Evolutionary conservation across 2,888 invertebrate genomes (phyloP).

Genomic region (Parnassius mnemosyne): DNA sequence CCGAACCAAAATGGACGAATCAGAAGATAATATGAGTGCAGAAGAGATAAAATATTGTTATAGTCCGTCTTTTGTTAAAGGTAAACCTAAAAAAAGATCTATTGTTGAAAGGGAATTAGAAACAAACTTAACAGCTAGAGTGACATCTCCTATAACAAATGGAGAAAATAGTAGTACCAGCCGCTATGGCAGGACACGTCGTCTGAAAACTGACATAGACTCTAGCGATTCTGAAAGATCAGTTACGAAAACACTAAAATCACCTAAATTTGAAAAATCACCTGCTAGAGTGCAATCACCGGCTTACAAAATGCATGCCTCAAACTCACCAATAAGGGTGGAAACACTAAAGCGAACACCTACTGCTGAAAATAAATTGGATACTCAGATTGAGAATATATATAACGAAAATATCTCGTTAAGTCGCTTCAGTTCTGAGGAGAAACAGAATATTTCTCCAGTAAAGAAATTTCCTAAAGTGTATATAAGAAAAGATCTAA

Average conservation of each 20-base stretch:
- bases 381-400: constrained; percentile 62
- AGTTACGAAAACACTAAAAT: constrained; percentile 45
- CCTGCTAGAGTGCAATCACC: constrained; percentile 50
- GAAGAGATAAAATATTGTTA: constrained; percentile 46
- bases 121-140: constrained; percentile 62
- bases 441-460: constrained; percentile 37
- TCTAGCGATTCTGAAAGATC: constrained; percentile 60
- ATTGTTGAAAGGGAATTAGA: constrained; percentile 69
- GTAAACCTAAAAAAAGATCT: constrained; percentile 67
- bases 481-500: constrained; percentile 66
- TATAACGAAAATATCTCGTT: constrained; percentile 61
- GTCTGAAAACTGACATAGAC: constrained; percentile 72
- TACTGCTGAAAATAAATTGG: constrained; percentile 40
- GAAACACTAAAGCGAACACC: constrained; percentile 45
- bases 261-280: constrained; percentile 48
- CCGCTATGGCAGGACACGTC: constrained; percentile 81
- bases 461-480: constrained; percentile 57
- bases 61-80: constrained; percentile 41
- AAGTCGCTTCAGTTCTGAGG: constrained; percentile 57
- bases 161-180: constrained; percentile 64
- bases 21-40: constrained; percentile 57
- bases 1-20: constrained; percentile 59
- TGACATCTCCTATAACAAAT: constrained; percentile 57
- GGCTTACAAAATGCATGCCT: constrained; percentile 66
- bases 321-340: constrained; percentile 55